phyloP scores from a whole-genome alignment of 92 coral and sea anemone species.

The Chrysogorgia sp. region DNA sequence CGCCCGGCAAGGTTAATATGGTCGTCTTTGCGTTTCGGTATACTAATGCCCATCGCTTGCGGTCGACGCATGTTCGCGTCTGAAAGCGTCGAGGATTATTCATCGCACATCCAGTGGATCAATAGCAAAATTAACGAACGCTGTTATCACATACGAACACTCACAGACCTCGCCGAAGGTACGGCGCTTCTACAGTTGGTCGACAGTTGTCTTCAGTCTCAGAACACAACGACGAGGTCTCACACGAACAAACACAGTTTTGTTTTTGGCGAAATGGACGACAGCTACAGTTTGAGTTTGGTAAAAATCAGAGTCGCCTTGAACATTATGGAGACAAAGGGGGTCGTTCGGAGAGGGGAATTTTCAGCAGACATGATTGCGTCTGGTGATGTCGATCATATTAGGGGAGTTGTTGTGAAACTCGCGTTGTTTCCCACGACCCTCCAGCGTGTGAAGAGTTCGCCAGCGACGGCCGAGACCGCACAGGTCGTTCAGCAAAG shows the following conservation, averaged over 20 bases:
- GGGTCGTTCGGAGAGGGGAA: slow-evolving; percentile 27
- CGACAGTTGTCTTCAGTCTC: slow-evolving; percentile 33
- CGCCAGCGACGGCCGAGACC: background rate
- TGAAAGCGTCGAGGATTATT: slow-evolving; percentile 16
- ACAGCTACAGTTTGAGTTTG: slow-evolving; percentile 22
- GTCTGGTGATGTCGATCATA: slow-evolving; percentile 41
- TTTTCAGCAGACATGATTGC: slow-evolving; percentile 36
- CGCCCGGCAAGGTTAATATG: slow-evolving; percentile 21
- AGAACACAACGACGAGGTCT: background rate
- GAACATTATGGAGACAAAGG: slow-evolving; percentile 26
- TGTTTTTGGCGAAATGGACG: slow-evolving; percentile 45
- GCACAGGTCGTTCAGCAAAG: background rate
- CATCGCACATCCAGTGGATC: slow-evolving; percentile 35
- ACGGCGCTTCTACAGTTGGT: slow-evolving; percentile 35
- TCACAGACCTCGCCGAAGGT: slow-evolving; percentile 31
- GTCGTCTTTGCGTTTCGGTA: slow-evolving; percentile 17
- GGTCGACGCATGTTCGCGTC: slow-evolving; percentile 33
- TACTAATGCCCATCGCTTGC: slow-evolving; percentile 36
- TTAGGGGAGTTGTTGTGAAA: slow-evolving; percentile 32
- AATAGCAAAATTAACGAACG: slow-evolving; percentile 33
- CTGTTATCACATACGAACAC: slow-evolving; percentile 10
- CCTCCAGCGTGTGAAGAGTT: background rate
- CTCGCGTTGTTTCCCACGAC: slow-evolving; percentile 43
- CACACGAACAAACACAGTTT: slow-evolving; percentile 1
- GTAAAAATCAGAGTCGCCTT: slow-evolving; percentile 28